Conservation (phyloP, 64 coral and sea anemone species). For the Astreopora myriophthalma region DNA sequence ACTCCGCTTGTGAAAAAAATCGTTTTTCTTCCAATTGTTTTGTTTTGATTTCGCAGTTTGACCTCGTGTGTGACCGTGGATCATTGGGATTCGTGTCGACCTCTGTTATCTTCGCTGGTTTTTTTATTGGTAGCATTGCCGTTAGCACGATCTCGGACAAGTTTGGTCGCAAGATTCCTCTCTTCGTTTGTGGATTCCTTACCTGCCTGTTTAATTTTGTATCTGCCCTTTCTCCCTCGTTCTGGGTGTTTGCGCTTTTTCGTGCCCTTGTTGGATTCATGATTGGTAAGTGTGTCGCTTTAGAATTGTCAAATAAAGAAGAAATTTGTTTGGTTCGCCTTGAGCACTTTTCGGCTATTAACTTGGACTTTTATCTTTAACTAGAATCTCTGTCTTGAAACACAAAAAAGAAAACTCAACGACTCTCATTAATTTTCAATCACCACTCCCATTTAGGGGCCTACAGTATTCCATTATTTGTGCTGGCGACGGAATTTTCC, state of each 20-base stretch:
- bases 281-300: slow-evolving; percentile 16
- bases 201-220: slow-evolving; percentile 15
- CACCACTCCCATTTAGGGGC: background rate
- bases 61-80: slow-evolving; percentile 52
- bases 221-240: slow-evolving; percentile 30
- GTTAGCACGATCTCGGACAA: slow-evolving; percentile 54
- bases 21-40: background rate
- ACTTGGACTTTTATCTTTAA: too few species aligned
- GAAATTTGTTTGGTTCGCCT: too few species aligned
- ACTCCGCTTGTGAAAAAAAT: background rate
- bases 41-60: slow-evolving; percentile 55
- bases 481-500: slow-evolving; percentile 8
- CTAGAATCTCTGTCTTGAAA: too few species aligned
- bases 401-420: too few species aligned
- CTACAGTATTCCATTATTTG: slow-evolving; percentile 21
- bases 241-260: slow-evolving; percentile 83
- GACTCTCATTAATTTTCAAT: background rate
- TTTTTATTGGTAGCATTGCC: slow-evolving; percentile 23
- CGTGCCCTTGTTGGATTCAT: slow-evolving; percentile 64
- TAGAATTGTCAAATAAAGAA: background rate
- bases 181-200: slow-evolving; percentile 14
- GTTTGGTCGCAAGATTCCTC: slow-evolving; percentile 47
- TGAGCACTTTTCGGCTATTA: too few species aligned
- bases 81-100: slow-evolving; percentile 49
- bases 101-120: slow-evolving; percentile 59